Percentiles rank a stretch among this genome's conserved stretches.
Evolutionary conservation across 1,140 invertebrate species (phyloP).

Genomic region (Penaeus japonicus): DNA sequence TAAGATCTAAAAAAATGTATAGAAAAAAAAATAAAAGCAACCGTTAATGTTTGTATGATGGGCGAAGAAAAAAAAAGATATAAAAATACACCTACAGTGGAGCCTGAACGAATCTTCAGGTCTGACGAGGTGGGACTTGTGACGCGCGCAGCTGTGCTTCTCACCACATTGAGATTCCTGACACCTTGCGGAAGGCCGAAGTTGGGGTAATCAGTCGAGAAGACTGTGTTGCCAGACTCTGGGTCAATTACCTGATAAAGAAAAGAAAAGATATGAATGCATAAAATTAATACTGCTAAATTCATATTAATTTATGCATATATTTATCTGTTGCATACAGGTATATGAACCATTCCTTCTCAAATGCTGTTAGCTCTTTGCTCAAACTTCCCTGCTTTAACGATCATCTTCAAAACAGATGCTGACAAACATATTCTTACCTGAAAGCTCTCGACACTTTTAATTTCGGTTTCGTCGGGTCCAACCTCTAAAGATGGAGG

Average conservation of each 20-base stretch:
- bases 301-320: no score
- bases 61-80: neutral
- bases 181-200: constrained; percentile 76
- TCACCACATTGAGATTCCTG: constrained; percentile 73
- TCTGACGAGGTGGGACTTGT: constrained; percentile 76
- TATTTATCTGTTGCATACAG: no score
- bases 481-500: constrained; percentile 45
- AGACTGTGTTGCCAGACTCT: constrained; percentile 72
- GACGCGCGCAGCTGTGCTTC: constrained; percentile 76
- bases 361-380: no score
- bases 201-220: constrained; percentile 77
- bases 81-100: constrained; percentile 39
- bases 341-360: no score
- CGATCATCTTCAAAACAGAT: constrained; percentile 66
- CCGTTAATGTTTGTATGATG: neutral
- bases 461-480: constrained; percentile 42
- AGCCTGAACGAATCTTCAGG: constrained; percentile 71
- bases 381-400: no score
- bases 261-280: neutral
- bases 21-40: neutral
- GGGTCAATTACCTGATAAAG: constrained; percentile 71
- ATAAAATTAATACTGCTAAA: no score
- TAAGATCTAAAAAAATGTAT: no score
- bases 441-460: constrained; percentile 57
- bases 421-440: constrained; percentile 56